phyloP scores from a whole-genome alignment of 1,140 invertebrate genomes.

The Trinorchestia longiramus region DNA sequence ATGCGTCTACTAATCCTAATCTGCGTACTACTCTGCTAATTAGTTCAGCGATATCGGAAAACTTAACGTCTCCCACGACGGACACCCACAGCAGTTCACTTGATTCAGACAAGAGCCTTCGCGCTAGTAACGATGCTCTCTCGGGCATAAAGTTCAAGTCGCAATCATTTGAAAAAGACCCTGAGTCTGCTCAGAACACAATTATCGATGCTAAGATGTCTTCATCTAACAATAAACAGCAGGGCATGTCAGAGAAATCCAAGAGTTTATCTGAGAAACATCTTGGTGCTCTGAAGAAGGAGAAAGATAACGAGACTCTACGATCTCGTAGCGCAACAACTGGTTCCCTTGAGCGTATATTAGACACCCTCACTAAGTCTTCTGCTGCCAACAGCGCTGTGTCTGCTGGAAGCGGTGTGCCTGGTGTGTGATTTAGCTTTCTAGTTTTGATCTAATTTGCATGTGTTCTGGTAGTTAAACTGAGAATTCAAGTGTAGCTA shows the following conservation, averaged over 20 bases:
- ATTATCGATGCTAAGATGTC: background rate
- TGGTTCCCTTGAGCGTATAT: slow-evolving; percentile 20
- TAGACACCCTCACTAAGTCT: slow-evolving; percentile 25
- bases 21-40: background rate
- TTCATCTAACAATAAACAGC: background rate
- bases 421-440: background rate
- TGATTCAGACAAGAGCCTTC: background rate
- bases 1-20: background rate
- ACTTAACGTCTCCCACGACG: background rate
- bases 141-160: background rate
- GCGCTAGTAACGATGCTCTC: background rate
- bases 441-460: background rate
- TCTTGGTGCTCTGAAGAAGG: background rate
- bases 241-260: slow-evolving; percentile 32
- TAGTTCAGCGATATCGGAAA: slow-evolving; percentile 21
- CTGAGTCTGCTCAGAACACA: background rate
- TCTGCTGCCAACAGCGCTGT: background rate
- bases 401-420: background rate
- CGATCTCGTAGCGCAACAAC: slow-evolving; percentile 4
- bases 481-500: background rate
- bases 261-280: slow-evolving; percentile 45
- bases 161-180: slow-evolving; percentile 20
- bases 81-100: background rate
- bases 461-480: background rate
- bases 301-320: background rate